phyloP scores from a whole-genome alignment of 2,888 invertebrate species.

The Tolmerus cingulatus region DNA sequence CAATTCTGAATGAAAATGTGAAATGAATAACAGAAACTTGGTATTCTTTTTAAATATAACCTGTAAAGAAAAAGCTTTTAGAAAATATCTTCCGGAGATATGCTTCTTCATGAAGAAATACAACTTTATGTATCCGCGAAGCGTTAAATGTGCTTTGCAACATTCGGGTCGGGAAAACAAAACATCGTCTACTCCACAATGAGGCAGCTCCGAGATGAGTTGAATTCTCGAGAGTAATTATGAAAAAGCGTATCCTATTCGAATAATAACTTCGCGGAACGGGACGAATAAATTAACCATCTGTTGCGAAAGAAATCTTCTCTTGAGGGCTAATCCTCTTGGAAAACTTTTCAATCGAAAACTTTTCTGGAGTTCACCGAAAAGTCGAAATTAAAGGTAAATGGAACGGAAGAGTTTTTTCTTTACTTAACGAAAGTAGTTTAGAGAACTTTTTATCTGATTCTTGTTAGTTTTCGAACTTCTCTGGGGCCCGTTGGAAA shows the following conservation, averaged over 20 bases:
- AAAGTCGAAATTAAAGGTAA: constrained; percentile 29
- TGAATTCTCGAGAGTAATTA: not conserved
- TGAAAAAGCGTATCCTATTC: not conserved
- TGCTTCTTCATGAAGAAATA: not conserved
- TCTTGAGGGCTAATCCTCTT: not conserved
- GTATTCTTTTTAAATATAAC: not conserved
- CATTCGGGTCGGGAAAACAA: not conserved
- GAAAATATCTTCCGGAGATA: not conserved
- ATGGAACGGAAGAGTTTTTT: constrained; percentile 24
- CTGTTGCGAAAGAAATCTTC: constrained; percentile 22
- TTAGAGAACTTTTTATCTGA: constrained; percentile 12
- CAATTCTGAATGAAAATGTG: too few relatives aligned
- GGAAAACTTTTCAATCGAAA: constrained; percentile 29
- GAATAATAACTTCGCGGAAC: not conserved
- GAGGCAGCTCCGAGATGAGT: not conserved
- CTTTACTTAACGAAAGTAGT: constrained; percentile 16
- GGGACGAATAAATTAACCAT: constrained; percentile 16
- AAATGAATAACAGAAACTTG: too few relatives aligned
- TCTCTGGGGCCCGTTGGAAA: not conserved
- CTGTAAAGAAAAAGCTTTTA: not conserved
- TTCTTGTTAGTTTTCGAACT: constrained; percentile 17
- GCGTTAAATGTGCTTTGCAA: not conserved
- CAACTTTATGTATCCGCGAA: not conserved
- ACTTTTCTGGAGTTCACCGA: constrained; percentile 5
- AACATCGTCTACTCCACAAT: not conserved